Evolutionary conservation across 2,888 invertebrate species (phyloP), one percentile per base, ranked within the genome.

Genomic region (Schizaphis graminum): DNA sequence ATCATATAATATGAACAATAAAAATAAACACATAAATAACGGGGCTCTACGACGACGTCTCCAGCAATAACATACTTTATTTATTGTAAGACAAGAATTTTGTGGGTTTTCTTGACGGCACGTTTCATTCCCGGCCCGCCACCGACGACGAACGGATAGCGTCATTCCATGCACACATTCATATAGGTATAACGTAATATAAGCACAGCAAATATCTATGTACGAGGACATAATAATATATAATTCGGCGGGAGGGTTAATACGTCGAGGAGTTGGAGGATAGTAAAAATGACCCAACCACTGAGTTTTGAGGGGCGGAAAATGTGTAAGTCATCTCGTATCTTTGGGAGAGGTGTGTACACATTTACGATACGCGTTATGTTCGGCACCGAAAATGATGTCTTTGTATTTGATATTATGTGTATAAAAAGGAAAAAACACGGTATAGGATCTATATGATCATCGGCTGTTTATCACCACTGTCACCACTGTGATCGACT

Each of bases 21-120:
- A 91, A 91, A 85, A 85, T 85, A 56, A 84, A 84, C 84, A 56
- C 28, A 91, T 91, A 85, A 91, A 91, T 91, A 56, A 85, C 84
- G 53, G 8, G 26, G 16, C 28, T 89, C 89, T n/a, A 49, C 41
- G 56, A 53, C 28, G 84, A 53, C 77, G 84, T 84, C 53, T 47
- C 28, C 41, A 3, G 53, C 35, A 49, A 84, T 91, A 84, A 61
- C 89, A 28, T 53, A 47, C 49, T 35, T 35, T 49, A 49, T 35
- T 35, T 49, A 49, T 77, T 26, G 67, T 13, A 11, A n/a, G 49
- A 57, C 53, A 26, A 56, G 56, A 56, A 89, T 56, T 57, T 41
- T 41, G 41, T 26, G 61, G 44, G 44, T 44, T 89, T 89, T n/a
- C 57, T 44, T 49, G 89, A 77, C 16, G 16, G 89, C 89, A 61